These are phyloP conservation scores for Pontoporia blainvillei DNA, from an alignment of 2,113 vertebrate genomes.

Conservation along the genomic window DNA sequence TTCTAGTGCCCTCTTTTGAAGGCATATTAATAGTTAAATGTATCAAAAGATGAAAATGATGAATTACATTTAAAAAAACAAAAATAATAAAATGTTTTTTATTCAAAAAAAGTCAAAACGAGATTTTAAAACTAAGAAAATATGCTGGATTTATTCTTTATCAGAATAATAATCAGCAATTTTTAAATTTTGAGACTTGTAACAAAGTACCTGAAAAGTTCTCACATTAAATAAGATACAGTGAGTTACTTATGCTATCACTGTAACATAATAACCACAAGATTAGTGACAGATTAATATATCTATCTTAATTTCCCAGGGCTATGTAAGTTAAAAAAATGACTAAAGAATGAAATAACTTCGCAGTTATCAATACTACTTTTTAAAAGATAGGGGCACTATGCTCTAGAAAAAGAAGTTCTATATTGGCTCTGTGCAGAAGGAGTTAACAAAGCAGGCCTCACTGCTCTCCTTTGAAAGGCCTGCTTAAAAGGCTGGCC, in stretches of 20 bases:
- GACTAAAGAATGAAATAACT: background rate
- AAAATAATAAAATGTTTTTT: background rate
- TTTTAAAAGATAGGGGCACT: background rate
- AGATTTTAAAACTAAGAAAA: constrained; percentile 15
- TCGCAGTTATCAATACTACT: background rate
- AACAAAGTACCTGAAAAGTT: background rate
- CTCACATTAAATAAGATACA: background rate
- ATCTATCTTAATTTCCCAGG: background rate
- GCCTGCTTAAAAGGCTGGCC: background rate
- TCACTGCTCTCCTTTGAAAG: background rate
- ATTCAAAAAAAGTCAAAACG: background rate
- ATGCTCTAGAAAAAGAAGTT: background rate
- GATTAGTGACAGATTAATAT: background rate
- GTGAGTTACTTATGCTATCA: background rate
- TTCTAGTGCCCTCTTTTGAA: background rate
- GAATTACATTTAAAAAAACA: background rate
- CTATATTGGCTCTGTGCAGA: background rate
- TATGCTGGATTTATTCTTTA: background rate
- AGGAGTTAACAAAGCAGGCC: background rate
- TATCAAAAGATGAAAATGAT: constrained; percentile 8
- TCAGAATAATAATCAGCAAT: background rate
- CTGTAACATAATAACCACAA: background rate
- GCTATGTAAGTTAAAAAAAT: background rate
- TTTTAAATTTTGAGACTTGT: background rate
- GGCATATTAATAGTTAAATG: background rate